Base-by-base conservation (phyloP, 2,797 vertebrate genomes). In the Pipistrellus pipistrellus region DNA sequence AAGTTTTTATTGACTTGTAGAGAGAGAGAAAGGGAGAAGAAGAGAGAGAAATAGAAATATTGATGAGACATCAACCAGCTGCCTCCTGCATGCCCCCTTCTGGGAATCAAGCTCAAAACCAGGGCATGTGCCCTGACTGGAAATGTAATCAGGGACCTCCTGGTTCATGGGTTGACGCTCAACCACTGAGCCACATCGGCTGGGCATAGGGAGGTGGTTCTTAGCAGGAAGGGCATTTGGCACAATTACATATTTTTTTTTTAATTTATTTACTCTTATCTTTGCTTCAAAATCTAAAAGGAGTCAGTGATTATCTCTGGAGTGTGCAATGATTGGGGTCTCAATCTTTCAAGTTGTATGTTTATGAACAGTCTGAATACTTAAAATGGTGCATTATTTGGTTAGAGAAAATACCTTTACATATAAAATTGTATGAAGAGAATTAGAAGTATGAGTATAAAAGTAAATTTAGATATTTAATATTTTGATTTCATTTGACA, bases 201-300 rank as follows among this genome's bases (percentile, higher is more conserved):
- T 6, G 11, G 27, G 59, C 27, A 30, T 14, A 62, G 27, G 59
- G 59, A 62, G 59, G 59, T 62, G 27, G 59, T 62, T 62, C 59
- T 62, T 62, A 20, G 35, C 12, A 86, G 32, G 27, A 86, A 69
- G 27, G 15, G 18, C 20, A 92, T 68, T 30, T n/a, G 38, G 32
- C 14, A 83, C 10, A 21, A 44, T 59, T 66, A 27, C 4, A 15
- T 38, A 13, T 41, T 66, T 66, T 55, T 55, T 55, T 10, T 55
- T 57, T 72, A 85, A 85, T 32, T 88, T 88, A n/a, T 53, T 78
- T 30, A 53, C 4, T 25, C 69, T 9, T 51, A 30, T 89, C 13
- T 85, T 85, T 85, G 51, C 71, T 89, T 85, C 38, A 76, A 20
- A 85, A 85, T 80, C 73, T 68, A 25, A 84, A 88, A 88, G 18